These are phyloP conservation scores for Frankliniella intonsa DNA, from an alignment of 2,888 invertebrate genomes.

Conservation along the genomic window DNA sequence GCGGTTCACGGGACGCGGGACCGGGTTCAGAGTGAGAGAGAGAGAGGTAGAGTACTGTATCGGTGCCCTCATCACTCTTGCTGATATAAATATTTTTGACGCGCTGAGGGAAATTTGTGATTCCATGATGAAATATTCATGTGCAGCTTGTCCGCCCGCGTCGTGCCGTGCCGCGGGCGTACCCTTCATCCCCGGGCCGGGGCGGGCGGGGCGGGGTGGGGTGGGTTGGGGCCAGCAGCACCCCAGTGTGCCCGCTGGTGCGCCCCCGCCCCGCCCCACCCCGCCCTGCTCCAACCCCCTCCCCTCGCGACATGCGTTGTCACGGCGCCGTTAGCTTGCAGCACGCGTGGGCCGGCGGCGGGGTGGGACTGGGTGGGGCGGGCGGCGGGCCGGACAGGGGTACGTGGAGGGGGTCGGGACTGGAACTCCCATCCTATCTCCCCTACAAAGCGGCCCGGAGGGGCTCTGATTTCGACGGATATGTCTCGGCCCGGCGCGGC, in stretches of 20 bases:
- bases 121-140: conserved; percentile 20
- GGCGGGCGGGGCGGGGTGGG: neutral
- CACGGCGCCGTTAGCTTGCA: no score
- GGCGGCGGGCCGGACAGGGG: neutral
- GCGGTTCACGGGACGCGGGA: no score
- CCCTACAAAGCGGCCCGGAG: no score
- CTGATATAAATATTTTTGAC: conserved; percentile 25
- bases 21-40: no score
- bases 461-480: no score
- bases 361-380: neutral
- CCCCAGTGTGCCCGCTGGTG: neutral
- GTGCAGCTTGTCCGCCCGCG: conserved; percentile 15
- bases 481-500: no score
- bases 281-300: neutral
- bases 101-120: conserved; percentile 20
- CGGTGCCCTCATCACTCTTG: conserved; percentile 15
- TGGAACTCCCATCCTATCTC: no score
- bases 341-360: neutral
- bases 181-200: neutral
- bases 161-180: neutral
- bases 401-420: no score
- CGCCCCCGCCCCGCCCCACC: neutral
- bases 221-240: neutral
- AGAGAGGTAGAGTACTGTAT: neutral
- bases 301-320: neutral